Evolutionary conservation across 2,888 invertebrate genomes (phyloP), one percentile per base, ranked within the genome.

Genomic region (Macroteleia sp.): DNA sequence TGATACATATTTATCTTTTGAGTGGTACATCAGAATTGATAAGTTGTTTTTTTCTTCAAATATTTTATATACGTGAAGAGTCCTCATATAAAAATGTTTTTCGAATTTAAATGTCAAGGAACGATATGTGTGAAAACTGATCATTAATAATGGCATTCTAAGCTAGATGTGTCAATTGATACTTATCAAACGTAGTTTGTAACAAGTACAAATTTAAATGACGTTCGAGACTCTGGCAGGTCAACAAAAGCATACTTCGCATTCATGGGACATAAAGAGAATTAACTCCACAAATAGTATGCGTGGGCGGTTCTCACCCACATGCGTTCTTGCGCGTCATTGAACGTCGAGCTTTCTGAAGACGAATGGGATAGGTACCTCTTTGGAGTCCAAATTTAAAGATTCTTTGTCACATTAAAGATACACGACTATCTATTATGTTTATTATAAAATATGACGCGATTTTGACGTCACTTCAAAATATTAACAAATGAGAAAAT

Each of bases 191-290:
- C 34, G 46, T 56, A 44, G 16, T 34, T 19, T 36, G 54, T 52
- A 44, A 54, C 46, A 36, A 41, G 46, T 34, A 61, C 52, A 52
- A 70, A 44, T 70, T 59, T 52, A 42, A 34, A 54, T 44, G 44
- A 64, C 42, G 41, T 34, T 16, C 42, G 32, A 41, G 28, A 52
- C 50, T 34, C 36, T 52, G 86, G 83, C 84, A 85, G 82, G 83
- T 88, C 85, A 85, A 87, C 87, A 87, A 86, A 87, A 82, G 84
- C 87, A 86, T 86, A 85, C 83, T 85, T 88, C 81, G 86, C 87
- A 87, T 86, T 85, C 84, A 83, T 73, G 32, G 34, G 66, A 84
- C 86, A 84, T 85, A 85, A 86, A 81, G 81, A 81, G 85, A 83
- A 86, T 88, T 87, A 87, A 88, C 81, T 87, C 85, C 82, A 81